Conservation (phyloP, 2,797 vertebrate species). For the Macrochelys suwanniensis region DNA sequence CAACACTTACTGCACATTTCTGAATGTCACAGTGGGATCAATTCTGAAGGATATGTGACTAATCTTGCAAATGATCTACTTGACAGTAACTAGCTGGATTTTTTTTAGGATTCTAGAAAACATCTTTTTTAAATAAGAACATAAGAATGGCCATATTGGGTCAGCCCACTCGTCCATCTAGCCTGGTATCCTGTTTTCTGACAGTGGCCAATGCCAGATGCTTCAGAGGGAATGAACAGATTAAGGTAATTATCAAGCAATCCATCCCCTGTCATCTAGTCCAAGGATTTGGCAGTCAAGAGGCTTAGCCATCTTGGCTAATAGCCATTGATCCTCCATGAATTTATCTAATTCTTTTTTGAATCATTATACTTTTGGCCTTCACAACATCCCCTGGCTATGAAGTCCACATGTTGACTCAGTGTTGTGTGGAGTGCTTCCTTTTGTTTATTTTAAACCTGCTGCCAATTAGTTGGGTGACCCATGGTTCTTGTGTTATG, state of each 20-base stretch:
- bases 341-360: too few species aligned
- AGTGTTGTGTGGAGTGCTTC: too few species aligned
- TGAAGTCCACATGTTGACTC: background rate
- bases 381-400: background rate
- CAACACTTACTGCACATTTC: background rate
- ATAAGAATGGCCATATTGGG: background rate
- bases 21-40: slow-evolving; percentile 10
- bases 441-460: background rate
- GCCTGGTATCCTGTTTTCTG: background rate
- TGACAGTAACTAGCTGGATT: background rate
- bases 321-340: too few species aligned
- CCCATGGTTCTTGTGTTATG: background rate
- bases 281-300: background rate
- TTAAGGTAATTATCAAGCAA: background rate
- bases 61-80: slow-evolving; percentile 29
- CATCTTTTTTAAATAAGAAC: background rate
- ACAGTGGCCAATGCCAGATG: background rate
- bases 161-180: background rate
- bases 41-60: slow-evolving; percentile 15
- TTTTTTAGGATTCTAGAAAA: background rate
- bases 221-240: background rate
- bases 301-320: background rate
- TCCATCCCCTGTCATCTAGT: background rate
- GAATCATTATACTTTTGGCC: too few species aligned
- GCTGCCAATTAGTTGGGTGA: background rate